Base-by-base conservation (phyloP, 2,888 invertebrate species). In the Hipparchia semele region DNA sequence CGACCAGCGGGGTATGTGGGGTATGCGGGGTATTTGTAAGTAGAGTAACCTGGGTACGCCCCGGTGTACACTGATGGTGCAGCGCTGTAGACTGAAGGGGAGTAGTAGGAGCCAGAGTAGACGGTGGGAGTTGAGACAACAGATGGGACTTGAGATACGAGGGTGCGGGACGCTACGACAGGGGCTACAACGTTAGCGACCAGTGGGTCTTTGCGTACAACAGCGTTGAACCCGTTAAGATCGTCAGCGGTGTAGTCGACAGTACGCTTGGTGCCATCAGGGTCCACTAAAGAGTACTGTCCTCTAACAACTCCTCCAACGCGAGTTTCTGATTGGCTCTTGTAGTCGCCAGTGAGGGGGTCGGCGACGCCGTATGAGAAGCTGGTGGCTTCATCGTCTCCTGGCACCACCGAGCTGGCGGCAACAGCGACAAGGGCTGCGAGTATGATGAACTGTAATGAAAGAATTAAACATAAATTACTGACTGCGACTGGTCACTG, bases 191-290 rank as follows among this genome's bases (percentile, higher is more conserved):
- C 64, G 6, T 64, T 64, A 10, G 86, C 84, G 9, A 85, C 88
- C 39, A 87, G 86, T 2, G 90, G 91, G 77, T 94, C 94, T 75
- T 94, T 94, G 80, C 93, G 92, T 39, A 95, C 95, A 39, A 95
- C 91, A 58, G 95, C 95, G 87, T 95, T 95, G 87, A 95, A 95
- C 33, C 95, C 95, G 79, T 94, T 94, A 72, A 94, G 82, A 73
- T 94, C 93, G 81, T 95, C 95, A 73, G 95, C 94, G 68, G 93
- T 88, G 87, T 95, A 95, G 86, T 95, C 95, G 1, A 95, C 95
- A 23, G 91, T 94, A 75, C 95, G 91, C 79, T 90, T 92, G 74
- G 94, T 94, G 79, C 95, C 95, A 79, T 95, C 95, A 61, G 95
- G 80, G 71, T 95, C 95, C 9, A 91, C 84, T 13, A 95, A 89